phyloP scores from a whole-genome alignment of 2,888 invertebrate genomes.

The Hyalella azteca region DNA sequence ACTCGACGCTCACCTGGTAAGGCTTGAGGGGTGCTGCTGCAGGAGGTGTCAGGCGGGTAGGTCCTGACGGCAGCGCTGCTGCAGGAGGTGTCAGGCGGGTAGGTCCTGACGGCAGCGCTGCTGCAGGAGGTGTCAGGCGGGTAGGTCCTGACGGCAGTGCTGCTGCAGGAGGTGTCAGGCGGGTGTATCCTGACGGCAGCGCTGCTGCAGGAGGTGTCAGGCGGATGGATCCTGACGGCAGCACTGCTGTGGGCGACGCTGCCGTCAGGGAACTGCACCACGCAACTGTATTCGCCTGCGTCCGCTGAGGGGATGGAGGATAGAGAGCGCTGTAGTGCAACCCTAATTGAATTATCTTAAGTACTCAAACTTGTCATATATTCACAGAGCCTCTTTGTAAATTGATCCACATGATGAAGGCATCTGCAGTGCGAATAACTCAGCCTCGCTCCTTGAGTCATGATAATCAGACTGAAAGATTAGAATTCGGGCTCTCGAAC shows the following conservation, averaged over 20 bases:
- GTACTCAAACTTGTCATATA: too few relatives aligned
- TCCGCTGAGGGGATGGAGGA: background rate
- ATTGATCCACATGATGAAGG: too few relatives aligned
- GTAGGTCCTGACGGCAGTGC: background rate
- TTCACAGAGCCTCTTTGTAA: too few relatives aligned
- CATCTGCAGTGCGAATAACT: too few relatives aligned
- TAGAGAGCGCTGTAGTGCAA: too few relatives aligned
- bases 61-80: background rate
- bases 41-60: background rate
- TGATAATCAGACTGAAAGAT: too few relatives aligned
- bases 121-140: background rate
- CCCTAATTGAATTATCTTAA: too few relatives aligned
- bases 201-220: too few relatives aligned
- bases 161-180: too few relatives aligned
- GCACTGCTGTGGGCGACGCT: background rate
- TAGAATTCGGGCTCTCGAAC: too few relatives aligned
- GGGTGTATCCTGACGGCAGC: background rate
- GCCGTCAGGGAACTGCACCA: constrained; percentile 9
- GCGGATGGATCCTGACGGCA: background rate
- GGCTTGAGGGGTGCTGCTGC: background rate
- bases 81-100: background rate
- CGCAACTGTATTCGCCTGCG: constrained; percentile 14
- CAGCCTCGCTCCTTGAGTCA: too few relatives aligned
- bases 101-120: background rate
- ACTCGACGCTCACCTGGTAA: constrained; percentile 4